phyloP scores from a whole-genome alignment of 2,888 invertebrate genomes.

The Anarsia innoxiella region DNA sequence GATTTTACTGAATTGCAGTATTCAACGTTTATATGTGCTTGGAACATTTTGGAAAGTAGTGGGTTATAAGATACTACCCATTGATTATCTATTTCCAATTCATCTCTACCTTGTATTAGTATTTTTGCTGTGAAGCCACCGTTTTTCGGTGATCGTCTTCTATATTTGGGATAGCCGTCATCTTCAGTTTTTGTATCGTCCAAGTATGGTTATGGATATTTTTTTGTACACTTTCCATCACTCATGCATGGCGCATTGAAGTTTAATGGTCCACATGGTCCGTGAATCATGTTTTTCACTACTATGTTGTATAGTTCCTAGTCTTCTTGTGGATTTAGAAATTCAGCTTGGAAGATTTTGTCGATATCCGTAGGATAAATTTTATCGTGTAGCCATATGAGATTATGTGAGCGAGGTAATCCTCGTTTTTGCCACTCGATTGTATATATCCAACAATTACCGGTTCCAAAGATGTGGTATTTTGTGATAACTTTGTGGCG shows the following conservation, averaged over 20 bases:
- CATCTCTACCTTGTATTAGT: slow-evolving; percentile 17
- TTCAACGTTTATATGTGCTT: slow-evolving; percentile 48
- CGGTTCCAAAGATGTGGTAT: slow-evolving; percentile 19
- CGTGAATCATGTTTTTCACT: slow-evolving; percentile 18
- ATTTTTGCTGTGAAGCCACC: slow-evolving; percentile 17
- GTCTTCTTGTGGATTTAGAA: slow-evolving; percentile 17
- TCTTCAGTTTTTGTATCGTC: slow-evolving; percentile 22
- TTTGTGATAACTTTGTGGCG: slow-evolving; percentile 19
- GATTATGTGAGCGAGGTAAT: slow-evolving; percentile 24
- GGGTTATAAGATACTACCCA: slow-evolving; percentile 42
- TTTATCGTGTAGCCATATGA: slow-evolving; percentile 6
- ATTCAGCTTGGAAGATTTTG: slow-evolving; percentile 16
- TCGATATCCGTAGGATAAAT: slow-evolving; percentile 6
- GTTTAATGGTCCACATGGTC: slow-evolving; percentile 15
- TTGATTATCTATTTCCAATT: slow-evolving; percentile 27
- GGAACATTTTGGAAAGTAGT: slow-evolving; percentile 27
- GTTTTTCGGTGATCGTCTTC: slow-evolving; percentile 23
- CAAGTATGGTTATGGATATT: slow-evolving; percentile 21
- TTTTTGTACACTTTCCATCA: slow-evolving; percentile 17
- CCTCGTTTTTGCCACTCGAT: slow-evolving; percentile 35
- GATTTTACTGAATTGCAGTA: slow-evolving; percentile 17
- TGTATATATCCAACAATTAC: slow-evolving; percentile 19
- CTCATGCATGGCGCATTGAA: slow-evolving; percentile 17
- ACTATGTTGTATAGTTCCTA: slow-evolving; percentile 15
- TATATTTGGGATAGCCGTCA: slow-evolving; percentile 19